Base-by-base conservation (phyloP, 2,888 invertebrate species). In the Loripinus fragilis region DNA sequence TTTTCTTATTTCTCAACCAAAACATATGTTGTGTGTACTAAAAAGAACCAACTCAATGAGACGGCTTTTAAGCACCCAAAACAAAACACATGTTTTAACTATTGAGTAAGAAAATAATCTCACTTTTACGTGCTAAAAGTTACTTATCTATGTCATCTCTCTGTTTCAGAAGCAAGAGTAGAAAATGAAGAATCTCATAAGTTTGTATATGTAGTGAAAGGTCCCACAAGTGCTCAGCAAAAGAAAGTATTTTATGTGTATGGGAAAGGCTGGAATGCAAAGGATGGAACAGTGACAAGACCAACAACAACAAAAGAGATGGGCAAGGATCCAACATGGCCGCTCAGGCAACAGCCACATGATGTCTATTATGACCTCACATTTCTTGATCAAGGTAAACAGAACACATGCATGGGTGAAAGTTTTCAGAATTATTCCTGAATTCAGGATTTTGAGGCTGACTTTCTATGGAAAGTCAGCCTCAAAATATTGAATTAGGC, bases 171-270 rank as follows among this genome's bases (percentile, higher is more conserved):
- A 74, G 88, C 88, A 1, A 81, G 86, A 25, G 72, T 74, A 15
- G 76, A 83, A 7, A 87, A 88, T 66, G 90, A 91, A 76, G 89
- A 90, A 17, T 78, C 80, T 8, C 88, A 86, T 70, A 91, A 91
- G 78, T 86, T 86, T 69, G 74, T 84, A 55, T 89, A 89, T 76
- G 91, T 92, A 8, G 83, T 88, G 66, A 89, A 92, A 82, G 92
- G 92, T 15, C 90, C 92, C n/a, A 60, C 80, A 0, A 80, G 85
- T 64, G 87, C 90, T 7, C 86, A 87, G 25, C 87, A 91, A 60
- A 91, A 92, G 81, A 89, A 90, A 68, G 72, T 92, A 20, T 91
- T 87, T 78, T 92, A 92, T 83, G 92, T 92, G 48, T 92, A 89
- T 81, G 91, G 92, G 8, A 87, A 85, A 69, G 90, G 92, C 7